Conservation (phyloP, 2,888 invertebrate species). For the Acleris literana region DNA sequence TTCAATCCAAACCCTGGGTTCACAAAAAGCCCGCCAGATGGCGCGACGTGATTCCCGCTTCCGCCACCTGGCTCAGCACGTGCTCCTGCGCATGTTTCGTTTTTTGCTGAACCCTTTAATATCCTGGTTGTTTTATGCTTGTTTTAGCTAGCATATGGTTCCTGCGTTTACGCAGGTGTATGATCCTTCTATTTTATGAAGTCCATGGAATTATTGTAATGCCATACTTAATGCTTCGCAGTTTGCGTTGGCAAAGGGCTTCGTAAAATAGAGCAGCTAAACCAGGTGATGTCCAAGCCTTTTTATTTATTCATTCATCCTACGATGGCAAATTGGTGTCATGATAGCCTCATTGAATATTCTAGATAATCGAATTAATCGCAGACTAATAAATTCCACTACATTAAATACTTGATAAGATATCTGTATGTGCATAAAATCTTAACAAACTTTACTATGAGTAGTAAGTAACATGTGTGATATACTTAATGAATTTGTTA, state of each 20-base stretch:
- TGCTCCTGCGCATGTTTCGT: conserved; percentile 18
- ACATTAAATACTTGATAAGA: too few species aligned
- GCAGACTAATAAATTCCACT: not conserved
- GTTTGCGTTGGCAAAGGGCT: too few species aligned
- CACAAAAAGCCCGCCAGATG: conserved; percentile 31
- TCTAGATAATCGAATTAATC: not conserved
- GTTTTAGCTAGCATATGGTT: conserved; percentile 42
- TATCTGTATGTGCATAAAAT: too few species aligned
- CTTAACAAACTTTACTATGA: too few species aligned
- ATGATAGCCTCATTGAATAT: not conserved
- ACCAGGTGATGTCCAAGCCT: conserved; percentile 31
- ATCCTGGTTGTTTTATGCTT: conserved; percentile 29
- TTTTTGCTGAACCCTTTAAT: conserved; percentile 27
- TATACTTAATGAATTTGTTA: too few species aligned
- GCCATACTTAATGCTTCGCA: too few species aligned
- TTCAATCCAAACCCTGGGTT: conserved; percentile 6
- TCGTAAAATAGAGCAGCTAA: too few species aligned
- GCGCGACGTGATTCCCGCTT: conserved; percentile 34
- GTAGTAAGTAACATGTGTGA: too few species aligned
- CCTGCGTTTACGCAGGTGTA: conserved; percentile 37
- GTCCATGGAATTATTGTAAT: too few species aligned
- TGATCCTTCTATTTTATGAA: conserved; percentile 1
- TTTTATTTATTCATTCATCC: not conserved
- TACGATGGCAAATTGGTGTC: not conserved
- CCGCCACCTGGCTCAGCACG: conserved; percentile 37